Evolutionary conservation across 2,797 vertebrate species (phyloP).

Genomic region (Parauchenoglanis ngamensis): DNA sequence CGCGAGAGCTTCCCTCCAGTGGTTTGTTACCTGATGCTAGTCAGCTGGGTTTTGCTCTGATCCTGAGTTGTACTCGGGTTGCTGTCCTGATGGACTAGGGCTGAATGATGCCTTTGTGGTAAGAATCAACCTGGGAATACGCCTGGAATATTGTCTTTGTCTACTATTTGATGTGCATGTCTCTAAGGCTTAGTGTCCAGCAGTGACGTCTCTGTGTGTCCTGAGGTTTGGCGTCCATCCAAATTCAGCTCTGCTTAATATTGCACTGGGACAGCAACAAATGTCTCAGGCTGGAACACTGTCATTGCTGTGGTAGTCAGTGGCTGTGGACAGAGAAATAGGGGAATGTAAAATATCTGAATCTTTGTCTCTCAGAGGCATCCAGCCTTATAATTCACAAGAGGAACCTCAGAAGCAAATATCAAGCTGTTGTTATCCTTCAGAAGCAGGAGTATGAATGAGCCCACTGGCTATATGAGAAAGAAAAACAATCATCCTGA

Average conservation of each 20-base stretch:
- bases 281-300: background rate
- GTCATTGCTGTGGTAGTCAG: background rate
- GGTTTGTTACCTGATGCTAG: background rate
- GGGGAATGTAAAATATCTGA: background rate
- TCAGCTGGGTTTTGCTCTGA: background rate
- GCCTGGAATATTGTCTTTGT: conserved; percentile 1
- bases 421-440: conserved; percentile 16
- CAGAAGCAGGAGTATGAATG: background rate
- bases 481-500: conserved; percentile 26
- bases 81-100: background rate
- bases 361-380: background rate
- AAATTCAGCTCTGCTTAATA: background rate
- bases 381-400: background rate
- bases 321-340: background rate
- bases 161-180: background rate
- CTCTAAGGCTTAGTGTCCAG: conserved; percentile 8
- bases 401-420: background rate
- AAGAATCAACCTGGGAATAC: background rate
- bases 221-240: background rate
- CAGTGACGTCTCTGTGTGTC: conserved; percentile 1
- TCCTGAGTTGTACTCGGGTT: background rate
- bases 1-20: background rate
- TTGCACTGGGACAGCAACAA: background rate
- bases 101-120: background rate
- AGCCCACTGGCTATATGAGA: background rate